Base-by-base conservation (phyloP, 2,888 invertebrate genomes). In the Polietes domitor region DNA sequence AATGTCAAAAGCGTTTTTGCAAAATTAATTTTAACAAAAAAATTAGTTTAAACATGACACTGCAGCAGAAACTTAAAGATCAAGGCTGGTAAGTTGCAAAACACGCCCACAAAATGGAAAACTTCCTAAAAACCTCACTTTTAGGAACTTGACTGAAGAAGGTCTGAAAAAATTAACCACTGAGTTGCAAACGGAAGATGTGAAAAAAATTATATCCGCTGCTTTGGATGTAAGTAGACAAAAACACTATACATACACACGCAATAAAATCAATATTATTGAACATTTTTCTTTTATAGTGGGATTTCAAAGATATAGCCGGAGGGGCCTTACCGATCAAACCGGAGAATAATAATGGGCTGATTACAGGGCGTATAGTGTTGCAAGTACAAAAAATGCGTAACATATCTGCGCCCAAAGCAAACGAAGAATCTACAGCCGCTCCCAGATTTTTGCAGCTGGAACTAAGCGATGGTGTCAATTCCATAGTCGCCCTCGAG, bases 341-440 rank as follows among this genome's bases (percentile, higher is more conserved):
- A 89, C 93, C 93, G 85, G 90, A 92, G 2, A 78, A 61, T 53
- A 84, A 78, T 81, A 84, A 78, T 81, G 92, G 92, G 85, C 88
- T 87, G 1, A 89, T 94, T 70, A 92, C 93, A 77, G 93, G 93
- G 19, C 92, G 93, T n/a, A 93, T 97, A 86, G 95, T 98, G 47
- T 93, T 98, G 61, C 98, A 98, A 94, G 95, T 98, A 88, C 96
- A 96, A 91, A 97, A 97, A 92, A 93, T 98, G 70, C 94, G 97
- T 15, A 98, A 98, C 93, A 95, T 98, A 63, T 94, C 97, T 12
- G 97, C 97, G 37, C 98, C 98, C 4, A 98, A 98, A 93, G 95
- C 95, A 15, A 97, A 97, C 91, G 97, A 98, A 92, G 97, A 97
- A 86, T 96, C 96, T 6, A 94, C 94, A 85, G 93, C 94, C 82